These are phyloP conservation scores for Heterocephalus glaber DNA, from an alignment of 2,113 vertebrate species.

Conservation along the genomic window DNA sequence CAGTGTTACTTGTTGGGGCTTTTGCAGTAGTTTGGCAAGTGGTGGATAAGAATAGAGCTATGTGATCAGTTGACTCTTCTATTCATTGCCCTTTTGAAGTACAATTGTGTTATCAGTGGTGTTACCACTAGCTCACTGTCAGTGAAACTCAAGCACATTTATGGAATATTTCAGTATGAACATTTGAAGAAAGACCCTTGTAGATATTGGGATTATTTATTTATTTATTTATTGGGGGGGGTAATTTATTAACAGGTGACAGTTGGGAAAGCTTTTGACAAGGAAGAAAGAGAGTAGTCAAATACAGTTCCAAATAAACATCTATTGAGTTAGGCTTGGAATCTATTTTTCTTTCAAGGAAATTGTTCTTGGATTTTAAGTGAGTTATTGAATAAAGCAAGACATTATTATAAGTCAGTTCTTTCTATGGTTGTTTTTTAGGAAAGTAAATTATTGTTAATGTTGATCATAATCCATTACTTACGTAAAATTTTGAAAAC, in stretches of 20 bases:
- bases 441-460: constrained; percentile 73
- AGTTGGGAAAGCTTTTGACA: constrained; percentile 42
- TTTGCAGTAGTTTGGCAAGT: constrained; percentile 23
- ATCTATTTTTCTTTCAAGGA: constrained; percentile 62
- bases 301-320: constrained; percentile 71
- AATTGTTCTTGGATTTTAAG: constrained; percentile 78
- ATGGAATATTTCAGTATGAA: constrained; percentile 41
- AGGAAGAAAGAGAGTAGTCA: constrained; percentile 55
- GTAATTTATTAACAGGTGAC: constrained; percentile 64
- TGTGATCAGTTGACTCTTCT: neutral
- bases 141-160: constrained; percentile 50
- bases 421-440: constrained; percentile 68
- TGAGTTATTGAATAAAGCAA: constrained; percentile 76
- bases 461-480: constrained; percentile 76
- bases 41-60: constrained; percentile 12
- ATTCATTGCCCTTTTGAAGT: constrained; percentile 31
- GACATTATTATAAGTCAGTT: constrained; percentile 58
- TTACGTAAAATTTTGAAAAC: constrained; percentile 69
- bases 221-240: no score
- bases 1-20: neutral
- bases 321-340: constrained; percentile 59
- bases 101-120: constrained; percentile 26
- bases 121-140: constrained; percentile 32
- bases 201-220: constrained; percentile 52
- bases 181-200: constrained; percentile 9